Conservation (phyloP, 2,888 invertebrate species). For the Netelia melanura region DNA sequence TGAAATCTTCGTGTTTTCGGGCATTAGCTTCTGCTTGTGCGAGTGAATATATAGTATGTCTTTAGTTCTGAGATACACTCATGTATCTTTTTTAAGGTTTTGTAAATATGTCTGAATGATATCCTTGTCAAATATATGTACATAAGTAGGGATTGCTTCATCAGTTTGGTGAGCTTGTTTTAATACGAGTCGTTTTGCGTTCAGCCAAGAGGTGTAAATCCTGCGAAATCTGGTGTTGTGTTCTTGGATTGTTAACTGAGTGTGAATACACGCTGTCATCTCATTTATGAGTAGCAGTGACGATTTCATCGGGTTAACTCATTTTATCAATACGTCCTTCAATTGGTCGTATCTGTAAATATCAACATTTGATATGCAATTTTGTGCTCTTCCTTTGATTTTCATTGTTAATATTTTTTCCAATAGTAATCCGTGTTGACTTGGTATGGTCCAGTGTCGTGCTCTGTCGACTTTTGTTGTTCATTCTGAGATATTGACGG, state of each 20-base stretch:
- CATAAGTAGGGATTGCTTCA: slow-evolving; percentile 46
- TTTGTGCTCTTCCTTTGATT: slow-evolving; percentile 54
- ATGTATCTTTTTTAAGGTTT: slow-evolving; percentile 34
- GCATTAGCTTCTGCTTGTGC: slow-evolving; percentile 53
- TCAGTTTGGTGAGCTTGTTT: slow-evolving; percentile 55
- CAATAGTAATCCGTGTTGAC: slow-evolving; percentile 42
- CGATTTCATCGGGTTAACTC: slow-evolving; percentile 47
- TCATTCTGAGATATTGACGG: too few species aligned
- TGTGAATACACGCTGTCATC: slow-evolving; percentile 50
- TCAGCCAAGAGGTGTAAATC: slow-evolving; percentile 58
- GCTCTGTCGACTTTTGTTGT: too few species aligned
- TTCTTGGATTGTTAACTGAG: slow-evolving; percentile 29
- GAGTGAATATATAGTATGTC: slow-evolving; percentile 48
- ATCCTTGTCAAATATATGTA: slow-evolving; percentile 51
- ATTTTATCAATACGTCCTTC: slow-evolving; percentile 43
- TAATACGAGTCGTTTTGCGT: slow-evolving; percentile 52
- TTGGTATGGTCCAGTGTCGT: slow-evolving; percentile 37
- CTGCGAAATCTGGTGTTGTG: too few species aligned
- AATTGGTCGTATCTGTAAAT: slow-evolving; percentile 49
- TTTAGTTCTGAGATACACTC: slow-evolving; percentile 36
- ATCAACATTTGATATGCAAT: slow-evolving; percentile 50
- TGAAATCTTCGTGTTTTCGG: slow-evolving; percentile 52
- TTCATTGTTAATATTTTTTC: slow-evolving; percentile 55
- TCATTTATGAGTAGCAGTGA: slow-evolving; percentile 51
- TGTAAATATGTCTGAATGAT: slow-evolving; percentile 52